These are phyloP conservation scores for Graphium colonna DNA, from an alignment of 2,888 invertebrate genomes.

Conservation along the genomic window DNA sequence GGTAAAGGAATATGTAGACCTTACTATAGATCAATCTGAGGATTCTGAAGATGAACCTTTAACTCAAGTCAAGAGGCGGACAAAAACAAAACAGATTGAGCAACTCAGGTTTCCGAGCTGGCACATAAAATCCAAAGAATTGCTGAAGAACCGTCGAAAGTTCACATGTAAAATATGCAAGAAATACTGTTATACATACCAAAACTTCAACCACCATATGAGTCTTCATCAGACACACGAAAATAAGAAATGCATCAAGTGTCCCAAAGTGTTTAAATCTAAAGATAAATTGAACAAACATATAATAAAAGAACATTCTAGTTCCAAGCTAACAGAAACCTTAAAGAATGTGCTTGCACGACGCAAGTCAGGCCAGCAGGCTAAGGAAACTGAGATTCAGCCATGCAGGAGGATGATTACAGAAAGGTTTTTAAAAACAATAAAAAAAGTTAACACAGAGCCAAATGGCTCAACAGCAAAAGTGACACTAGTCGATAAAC, in stretches of 20 bases:
- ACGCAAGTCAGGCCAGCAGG: slow-evolving; percentile 35
- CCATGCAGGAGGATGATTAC: slow-evolving; percentile 17
- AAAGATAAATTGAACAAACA: slow-evolving; percentile 45
- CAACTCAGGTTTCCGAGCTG: slow-evolving; percentile 11
- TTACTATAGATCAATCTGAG: slow-evolving; percentile 25
- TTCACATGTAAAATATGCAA: slow-evolving; percentile 55
- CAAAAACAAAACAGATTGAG: background rate
- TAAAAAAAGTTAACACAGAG: slow-evolving; percentile 42
- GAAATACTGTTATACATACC: slow-evolving; percentile 61
- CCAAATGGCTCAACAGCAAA: slow-evolving; percentile 32
- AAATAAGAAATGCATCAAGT: slow-evolving; percentile 56
- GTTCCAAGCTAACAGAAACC: slow-evolving; percentile 58
- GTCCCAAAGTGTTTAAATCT: slow-evolving; percentile 44
- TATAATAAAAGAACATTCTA: slow-evolving; percentile 43
- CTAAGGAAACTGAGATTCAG: slow-evolving; percentile 14
- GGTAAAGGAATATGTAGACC: slow-evolving; percentile 7
- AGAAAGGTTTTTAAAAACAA: slow-evolving; percentile 43
- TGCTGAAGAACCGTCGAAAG: slow-evolving; percentile 29
- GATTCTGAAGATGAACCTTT: slow-evolving; percentile 54
- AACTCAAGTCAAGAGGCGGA: slow-evolving; percentile 32
- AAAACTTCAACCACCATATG: slow-evolving; percentile 62
- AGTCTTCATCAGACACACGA: slow-evolving; percentile 48
- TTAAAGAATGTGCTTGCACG: slow-evolving; percentile 54
- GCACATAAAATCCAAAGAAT: slow-evolving; percentile 14
- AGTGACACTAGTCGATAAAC: slow-evolving; percentile 37